Conservation (phyloP, 1,140 invertebrate species). For the Drosophila pruinosa region DNA sequence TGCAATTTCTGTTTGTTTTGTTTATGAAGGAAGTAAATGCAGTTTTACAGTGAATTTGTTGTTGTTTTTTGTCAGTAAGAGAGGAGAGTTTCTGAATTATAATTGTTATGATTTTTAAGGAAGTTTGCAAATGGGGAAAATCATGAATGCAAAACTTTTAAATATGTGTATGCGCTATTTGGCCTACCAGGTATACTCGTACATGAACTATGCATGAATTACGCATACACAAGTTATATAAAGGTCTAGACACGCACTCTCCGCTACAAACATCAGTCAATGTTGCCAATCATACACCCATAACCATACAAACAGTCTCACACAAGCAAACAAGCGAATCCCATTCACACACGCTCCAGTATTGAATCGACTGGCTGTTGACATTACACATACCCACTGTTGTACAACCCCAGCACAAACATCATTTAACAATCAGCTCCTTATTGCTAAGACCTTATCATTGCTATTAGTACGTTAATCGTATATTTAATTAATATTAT, state of each 20-base stretch:
- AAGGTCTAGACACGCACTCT: background rate
- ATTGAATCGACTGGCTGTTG: background rate
- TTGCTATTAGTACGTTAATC: slow-evolving; percentile 36
- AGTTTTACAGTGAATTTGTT: slow-evolving; percentile 57
- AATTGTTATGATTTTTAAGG: slow-evolving; percentile 7
- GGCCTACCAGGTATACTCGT: slow-evolving; percentile 64
- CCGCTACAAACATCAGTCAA: slow-evolving; percentile 55
- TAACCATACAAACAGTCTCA: slow-evolving; percentile 7
- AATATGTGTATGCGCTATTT: slow-evolving; percentile 31
- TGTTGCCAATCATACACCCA: slow-evolving; percentile 33
- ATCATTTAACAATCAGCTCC: slow-evolving; percentile 68
- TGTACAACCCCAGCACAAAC: slow-evolving; percentile 27
- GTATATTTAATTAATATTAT: slow-evolving; percentile 15
- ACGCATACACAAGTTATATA: background rate
- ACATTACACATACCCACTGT: slow-evolving; percentile 54
- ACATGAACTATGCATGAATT: slow-evolving; percentile 29
- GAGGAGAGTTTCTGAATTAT: slow-evolving; percentile 30
- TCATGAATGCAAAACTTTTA: slow-evolving; percentile 12
- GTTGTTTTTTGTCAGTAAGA: background rate
- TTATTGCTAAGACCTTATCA: slow-evolving; percentile 53
- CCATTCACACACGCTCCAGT: background rate
- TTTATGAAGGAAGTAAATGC: slow-evolving; percentile 55
- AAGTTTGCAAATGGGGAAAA: slow-evolving; percentile 9
- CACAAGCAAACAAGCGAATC: background rate
- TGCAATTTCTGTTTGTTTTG: slow-evolving; percentile 8